These are phyloP conservation scores for Panzeria rudis DNA, from an alignment of 2,888 invertebrate genomes.

Conservation along the genomic window DNA sequence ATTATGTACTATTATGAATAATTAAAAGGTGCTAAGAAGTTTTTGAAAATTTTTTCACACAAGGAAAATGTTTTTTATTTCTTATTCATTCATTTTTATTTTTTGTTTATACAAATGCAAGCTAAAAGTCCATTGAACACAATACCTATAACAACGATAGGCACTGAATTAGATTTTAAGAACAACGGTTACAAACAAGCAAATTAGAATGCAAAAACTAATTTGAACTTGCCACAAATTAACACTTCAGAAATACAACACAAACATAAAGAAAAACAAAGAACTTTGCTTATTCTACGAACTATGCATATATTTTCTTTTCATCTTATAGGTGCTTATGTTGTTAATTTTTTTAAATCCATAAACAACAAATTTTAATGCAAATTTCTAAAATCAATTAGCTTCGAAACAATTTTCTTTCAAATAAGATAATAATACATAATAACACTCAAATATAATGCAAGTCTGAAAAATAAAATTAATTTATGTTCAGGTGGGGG, in stretches of 20 bases:
- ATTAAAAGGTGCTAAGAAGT: constrained; percentile 58
- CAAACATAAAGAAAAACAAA: neutral
- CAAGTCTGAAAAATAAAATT: neutral
- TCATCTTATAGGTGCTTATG: neutral
- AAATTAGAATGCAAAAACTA: constrained; percentile 51
- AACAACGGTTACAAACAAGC: constrained; percentile 5
- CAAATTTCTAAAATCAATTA: neutral
- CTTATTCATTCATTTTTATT: neutral
- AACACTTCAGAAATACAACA: constrained; percentile 1
- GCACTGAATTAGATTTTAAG: too few species aligned
- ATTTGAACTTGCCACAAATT: constrained; percentile 36
- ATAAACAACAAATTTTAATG: neutral
- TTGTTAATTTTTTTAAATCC: constrained; percentile 22
- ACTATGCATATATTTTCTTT: neutral
- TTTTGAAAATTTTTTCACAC: constrained; percentile 56
- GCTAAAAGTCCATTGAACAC: constrained; percentile 56
- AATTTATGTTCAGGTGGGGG: constrained; percentile 10
- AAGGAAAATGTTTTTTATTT: neutral
- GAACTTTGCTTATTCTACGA: constrained; percentile 29
- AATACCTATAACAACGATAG: constrained; percentile 2
- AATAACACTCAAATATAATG: constrained; percentile 5
- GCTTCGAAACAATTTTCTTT: neutral
- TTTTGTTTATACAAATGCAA: too few species aligned
- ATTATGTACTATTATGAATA: constrained; percentile 30
- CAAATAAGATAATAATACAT: neutral